These are phyloP conservation scores for Zaprionus inermis DNA, from an alignment of 1,140 invertebrate species.

Conservation along the genomic window DNA sequence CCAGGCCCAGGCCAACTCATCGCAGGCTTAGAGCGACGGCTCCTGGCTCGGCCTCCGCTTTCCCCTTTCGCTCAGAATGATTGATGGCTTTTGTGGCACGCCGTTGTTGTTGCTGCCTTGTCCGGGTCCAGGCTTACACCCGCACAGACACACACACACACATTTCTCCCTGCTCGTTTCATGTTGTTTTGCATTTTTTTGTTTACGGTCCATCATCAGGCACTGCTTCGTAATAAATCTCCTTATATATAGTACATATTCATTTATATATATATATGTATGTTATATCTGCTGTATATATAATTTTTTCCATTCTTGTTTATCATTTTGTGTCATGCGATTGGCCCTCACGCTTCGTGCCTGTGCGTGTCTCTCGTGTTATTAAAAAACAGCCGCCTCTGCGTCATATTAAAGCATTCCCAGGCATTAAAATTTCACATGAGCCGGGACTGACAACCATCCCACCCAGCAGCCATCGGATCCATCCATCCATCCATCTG, in stretches of 20 bases:
- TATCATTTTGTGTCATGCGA: conserved; percentile 82
- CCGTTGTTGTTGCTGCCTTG: conserved; percentile 7
- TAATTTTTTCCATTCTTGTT: conserved; percentile 70
- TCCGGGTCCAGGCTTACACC: conserved; percentile 24
- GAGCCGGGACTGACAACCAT: conserved; percentile 52
- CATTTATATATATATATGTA: neutral
- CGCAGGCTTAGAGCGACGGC: conserved; percentile 20
- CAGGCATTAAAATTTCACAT: conserved; percentile 81
- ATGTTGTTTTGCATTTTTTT: conserved; percentile 71
- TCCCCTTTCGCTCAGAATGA: conserved; percentile 81
- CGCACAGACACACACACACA: too few species aligned
- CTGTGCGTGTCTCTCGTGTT: conserved; percentile 63
- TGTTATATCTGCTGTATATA: conserved; percentile 21
- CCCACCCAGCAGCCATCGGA: conserved; percentile 39
- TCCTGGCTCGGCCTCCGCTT: conserved; percentile 54
- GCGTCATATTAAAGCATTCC: conserved; percentile 80
- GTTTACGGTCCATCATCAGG: conserved; percentile 79
- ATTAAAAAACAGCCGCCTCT: conserved; percentile 63
- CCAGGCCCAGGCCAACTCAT: neutral
- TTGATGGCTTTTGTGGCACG: conserved; percentile 81
- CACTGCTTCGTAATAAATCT: conserved; percentile 78
- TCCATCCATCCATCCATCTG: conserved; percentile 31
- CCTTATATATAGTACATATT: conserved; percentile 47
- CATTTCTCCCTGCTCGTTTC: conserved; percentile 42
- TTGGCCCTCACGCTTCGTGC: conserved; percentile 37